Base-by-base conservation (phyloP, 2,888 invertebrate species). In the Chelonus formosanus region DNA sequence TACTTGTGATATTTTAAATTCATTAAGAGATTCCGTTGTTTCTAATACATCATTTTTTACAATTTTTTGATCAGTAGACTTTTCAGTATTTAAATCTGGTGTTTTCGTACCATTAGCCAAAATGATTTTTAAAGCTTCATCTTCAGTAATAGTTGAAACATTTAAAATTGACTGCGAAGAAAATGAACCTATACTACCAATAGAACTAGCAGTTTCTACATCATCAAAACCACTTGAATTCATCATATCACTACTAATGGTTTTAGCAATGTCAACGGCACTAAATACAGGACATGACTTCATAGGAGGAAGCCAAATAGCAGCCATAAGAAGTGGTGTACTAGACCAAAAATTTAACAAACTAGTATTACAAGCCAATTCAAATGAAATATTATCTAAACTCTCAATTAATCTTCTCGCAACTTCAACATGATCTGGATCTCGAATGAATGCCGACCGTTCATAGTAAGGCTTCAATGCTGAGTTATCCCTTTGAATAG, bases 311-410 rank as follows among this genome's bases (percentile, higher is more conserved):
- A 92, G 90, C 93, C 94, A 95, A 60, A 95, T 87, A 3, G 96
- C 96, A 8, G 95, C 92, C 75, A 96, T 85, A 79, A 93, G 88
- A 47, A 97, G 85, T 0, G 96, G 92, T 48, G 92, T 90, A 75
- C 91, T 90, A 0, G 93, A 91, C 97, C 97, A 98, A 63, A 90
- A 89, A 84, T 97, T 97, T 0, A 97, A 85, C 34, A 96, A 86
- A 80, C 95, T 95, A 61, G 90, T 88, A 69, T 91, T 89, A 75
- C 89, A 89, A 6, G 90, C 88, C 0, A 84, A 56, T 20, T 82
- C 74, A 55, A 84, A 84, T 32, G 65, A 76, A 35, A 85, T 78
- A 8, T 81, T 74, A 80, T 94, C 93, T 45, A 95, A 85, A 20
- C 92, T 93, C 80, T 92, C 91, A 64, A 95, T 85, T 5, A 93